Evolutionary conservation across 2,113 vertebrate species (phyloP).

Genomic region (Martes martes): DNA sequence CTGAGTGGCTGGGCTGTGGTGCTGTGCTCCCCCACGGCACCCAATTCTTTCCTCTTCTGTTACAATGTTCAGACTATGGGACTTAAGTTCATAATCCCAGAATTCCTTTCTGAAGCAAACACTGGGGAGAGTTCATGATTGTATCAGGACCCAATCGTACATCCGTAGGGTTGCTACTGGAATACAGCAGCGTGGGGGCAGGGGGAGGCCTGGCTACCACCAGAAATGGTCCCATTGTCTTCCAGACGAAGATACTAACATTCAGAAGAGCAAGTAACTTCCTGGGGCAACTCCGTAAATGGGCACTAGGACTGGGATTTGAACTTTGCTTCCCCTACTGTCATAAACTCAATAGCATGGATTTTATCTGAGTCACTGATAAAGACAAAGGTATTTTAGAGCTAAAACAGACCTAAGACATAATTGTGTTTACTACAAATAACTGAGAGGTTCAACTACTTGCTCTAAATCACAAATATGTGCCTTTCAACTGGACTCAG

Average conservation of each 20-base stretch:
- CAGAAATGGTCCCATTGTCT: accelerated
- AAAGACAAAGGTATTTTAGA: background rate
- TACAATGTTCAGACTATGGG: background rate
- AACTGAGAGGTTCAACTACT: background rate
- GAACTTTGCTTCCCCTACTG: background rate
- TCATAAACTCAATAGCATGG: accelerated
- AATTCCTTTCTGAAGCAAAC: background rate
- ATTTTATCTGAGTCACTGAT: background rate
- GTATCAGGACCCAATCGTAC: background rate
- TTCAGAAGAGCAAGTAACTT: background rate
- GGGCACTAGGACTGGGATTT: background rate
- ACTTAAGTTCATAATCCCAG: background rate
- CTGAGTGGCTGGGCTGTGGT: too few species aligned
- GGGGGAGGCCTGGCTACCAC: accelerated
- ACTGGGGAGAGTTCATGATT: background rate
- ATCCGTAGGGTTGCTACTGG: background rate
- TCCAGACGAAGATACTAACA: too few species aligned
- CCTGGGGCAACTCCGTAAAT: background rate
- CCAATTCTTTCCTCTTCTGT: background rate
- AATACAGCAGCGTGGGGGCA: accelerated
- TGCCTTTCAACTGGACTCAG: background rate
- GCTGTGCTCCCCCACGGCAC: background rate
- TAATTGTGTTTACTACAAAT: background rate
- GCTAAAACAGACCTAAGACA: background rate
- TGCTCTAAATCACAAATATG: background rate